Percentiles rank a stretch among this genome's conserved stretches.
These are phyloP conservation scores for Eulemur albifrons DNA, from an alignment of 2,797 vertebrate genomes.

Conservation along the genomic window DNA sequence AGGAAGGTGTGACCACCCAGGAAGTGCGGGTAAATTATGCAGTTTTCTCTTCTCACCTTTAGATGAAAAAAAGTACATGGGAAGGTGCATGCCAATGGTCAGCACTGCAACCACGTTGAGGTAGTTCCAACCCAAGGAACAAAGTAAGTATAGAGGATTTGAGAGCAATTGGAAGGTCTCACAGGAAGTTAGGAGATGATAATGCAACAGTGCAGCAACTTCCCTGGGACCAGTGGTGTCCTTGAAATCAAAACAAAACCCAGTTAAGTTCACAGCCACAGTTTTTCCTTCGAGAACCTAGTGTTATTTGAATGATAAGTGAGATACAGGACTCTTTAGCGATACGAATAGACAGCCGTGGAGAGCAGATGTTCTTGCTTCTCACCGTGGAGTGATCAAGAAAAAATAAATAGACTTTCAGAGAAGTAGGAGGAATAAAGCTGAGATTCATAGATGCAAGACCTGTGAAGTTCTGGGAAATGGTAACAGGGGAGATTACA, in stretches of 20 bases:
- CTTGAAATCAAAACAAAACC: slow-evolving; percentile 28
- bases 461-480: background rate
- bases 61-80: background rate
- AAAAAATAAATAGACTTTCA: slow-evolving; percentile 60
- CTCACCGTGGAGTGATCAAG: background rate
- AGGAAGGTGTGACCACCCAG: slow-evolving; percentile 80
- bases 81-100: background rate
- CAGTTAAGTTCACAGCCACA: background rate
- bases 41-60: slow-evolving; percentile 75
- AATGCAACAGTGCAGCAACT: background rate
- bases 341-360: background rate
- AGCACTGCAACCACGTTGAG: background rate
- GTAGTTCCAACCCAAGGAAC: background rate
- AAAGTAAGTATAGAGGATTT: background rate
- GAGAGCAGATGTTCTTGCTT: slow-evolving; percentile 44
- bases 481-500: background rate
- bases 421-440: background rate
- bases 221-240: background rate
- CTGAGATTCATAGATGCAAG: background rate
- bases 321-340: background rate
- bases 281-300: background rate
- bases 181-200: background rate
- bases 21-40: slow-evolving; percentile 81
- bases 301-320: background rate
- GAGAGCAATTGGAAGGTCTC: background rate